Evolutionary conservation across 2,113 vertebrate species (phyloP).

Genomic region (Amia ocellicauda): DNA sequence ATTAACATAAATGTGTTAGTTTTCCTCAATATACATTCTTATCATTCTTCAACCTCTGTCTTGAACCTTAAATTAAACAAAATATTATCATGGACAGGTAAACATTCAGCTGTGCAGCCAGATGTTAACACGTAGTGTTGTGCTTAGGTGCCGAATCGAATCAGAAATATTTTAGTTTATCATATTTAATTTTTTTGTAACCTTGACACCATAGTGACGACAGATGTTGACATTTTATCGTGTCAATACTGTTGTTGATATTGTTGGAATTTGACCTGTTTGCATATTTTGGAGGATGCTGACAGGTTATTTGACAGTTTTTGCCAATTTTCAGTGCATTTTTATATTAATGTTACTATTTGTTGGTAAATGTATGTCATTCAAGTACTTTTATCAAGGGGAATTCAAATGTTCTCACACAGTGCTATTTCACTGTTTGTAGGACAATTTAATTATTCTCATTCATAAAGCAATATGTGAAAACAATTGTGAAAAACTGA

Average conservation of each 20-base stretch:
- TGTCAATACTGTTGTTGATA: conserved; percentile 20
- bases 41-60: conserved; percentile 37
- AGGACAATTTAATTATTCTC: too few species aligned
- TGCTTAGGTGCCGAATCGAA: too few species aligned
- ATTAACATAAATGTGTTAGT: conserved; percentile 8
- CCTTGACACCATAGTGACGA: conserved; percentile 8
- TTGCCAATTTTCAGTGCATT: conserved; percentile 20
- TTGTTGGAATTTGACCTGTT: conserved; percentile 1
- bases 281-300: conserved; percentile 3
- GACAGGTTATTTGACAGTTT: conserved; percentile 19
- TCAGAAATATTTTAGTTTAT: too few species aligned
- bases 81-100: conserved; percentile 21
- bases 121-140: conserved; percentile 18
- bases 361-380: too few species aligned
- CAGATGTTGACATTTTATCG: conserved; percentile 16
- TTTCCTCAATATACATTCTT: conserved; percentile 37
- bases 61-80: conserved; percentile 22
- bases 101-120: conserved; percentile 36
- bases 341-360: too few species aligned
- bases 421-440: too few species aligned
- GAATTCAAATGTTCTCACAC: too few species aligned
- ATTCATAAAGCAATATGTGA: too few species aligned
- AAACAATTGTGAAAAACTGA: too few species aligned
- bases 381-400: too few species aligned
- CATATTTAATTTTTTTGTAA: too few species aligned